Base-by-base conservation (phyloP, 2,113 vertebrate genomes). In the Nothocercus nigrocapillus region DNA sequence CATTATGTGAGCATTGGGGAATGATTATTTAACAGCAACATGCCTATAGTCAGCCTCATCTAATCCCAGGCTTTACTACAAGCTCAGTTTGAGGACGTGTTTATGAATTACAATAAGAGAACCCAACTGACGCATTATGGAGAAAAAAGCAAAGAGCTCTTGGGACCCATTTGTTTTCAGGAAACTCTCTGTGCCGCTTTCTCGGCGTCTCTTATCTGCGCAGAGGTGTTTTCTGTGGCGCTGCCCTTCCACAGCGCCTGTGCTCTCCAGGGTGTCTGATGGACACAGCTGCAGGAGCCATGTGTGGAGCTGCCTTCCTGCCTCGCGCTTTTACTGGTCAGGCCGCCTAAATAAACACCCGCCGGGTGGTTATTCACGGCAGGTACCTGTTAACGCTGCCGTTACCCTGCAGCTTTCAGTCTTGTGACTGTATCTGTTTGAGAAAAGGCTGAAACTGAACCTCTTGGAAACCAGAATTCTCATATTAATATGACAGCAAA, bases 141-240 rank as follows among this genome's bases (percentile, higher is more conserved):
- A 56, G 49, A 72, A 76, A 34, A 47, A 73, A 24, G 25, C 28
- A 9, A 61, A 34, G n/a, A 82, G 20, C 20, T 78, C n/a, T 13
- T 12, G 7, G 38, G 51, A 88, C 73, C 22, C 24, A 8, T 61
- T 51, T 93, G 49, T 11, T 49, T 70, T 24, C 42, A 59, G 54
- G n/a, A 70, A 5, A 32, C 21, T 42, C 24, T 13, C 22, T 36
- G 28, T 63, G 42, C 21, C 61, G 32, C 19, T 18, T 12, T 54
- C 16, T 25, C 19, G 53, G 19, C 7, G 49, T 75, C 69, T 49
- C 49, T 72, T 32, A 64, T 22, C 28, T 5, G 34, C 28, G 4
- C 0, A 0, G 44, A 82, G 2, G 7, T 28, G 5, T 21, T 36
- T 49, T 11, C 16, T 21, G 69, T 38, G 20, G 54, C 14, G 1